Evolutionary conservation across 2,888 invertebrate genomes (phyloP).

Genomic region (Rhyacophila evoluta): DNA sequence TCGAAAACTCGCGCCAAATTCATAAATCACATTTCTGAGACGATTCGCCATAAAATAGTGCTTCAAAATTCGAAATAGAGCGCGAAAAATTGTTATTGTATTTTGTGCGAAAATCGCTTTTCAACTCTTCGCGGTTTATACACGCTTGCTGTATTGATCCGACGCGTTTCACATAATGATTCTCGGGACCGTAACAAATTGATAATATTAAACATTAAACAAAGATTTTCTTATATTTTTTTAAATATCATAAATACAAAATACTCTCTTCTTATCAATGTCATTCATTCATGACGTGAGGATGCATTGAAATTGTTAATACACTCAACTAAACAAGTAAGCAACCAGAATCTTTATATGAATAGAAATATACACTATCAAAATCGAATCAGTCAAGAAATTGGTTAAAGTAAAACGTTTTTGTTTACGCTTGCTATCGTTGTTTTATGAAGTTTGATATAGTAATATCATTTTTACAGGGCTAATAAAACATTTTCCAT

Average conservation of each 20-base stretch:
- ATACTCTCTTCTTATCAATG: no score
- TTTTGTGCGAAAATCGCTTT: conserved; percentile 12
- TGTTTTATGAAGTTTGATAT: not conserved
- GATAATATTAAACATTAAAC: no score
- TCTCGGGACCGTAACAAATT: no score
- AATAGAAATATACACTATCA: not conserved
- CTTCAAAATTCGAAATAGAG: not conserved
- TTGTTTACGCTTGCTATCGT: not conserved
- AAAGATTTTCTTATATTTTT: no score
- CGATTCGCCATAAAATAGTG: not conserved
- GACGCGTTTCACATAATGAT: no score
- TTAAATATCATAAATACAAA: no score
- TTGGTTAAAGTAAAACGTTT: not conserved
- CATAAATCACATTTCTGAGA: not conserved
- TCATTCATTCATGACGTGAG: no score
- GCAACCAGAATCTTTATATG: no score
- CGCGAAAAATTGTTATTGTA: conserved; percentile 9
- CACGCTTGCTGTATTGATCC: not conserved
- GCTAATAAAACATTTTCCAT: not conserved
- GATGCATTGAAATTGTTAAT: no score
- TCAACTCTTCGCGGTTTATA: not conserved
- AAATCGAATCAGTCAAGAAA: conserved; percentile 6
- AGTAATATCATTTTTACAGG: not conserved
- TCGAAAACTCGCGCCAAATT: not conserved
- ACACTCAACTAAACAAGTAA: no score